Evolutionary conservation across 2,797 vertebrate genomes (phyloP), one percentile per base, ranked within the genome.

Genomic region (Semotilus atromaculatus): DNA sequence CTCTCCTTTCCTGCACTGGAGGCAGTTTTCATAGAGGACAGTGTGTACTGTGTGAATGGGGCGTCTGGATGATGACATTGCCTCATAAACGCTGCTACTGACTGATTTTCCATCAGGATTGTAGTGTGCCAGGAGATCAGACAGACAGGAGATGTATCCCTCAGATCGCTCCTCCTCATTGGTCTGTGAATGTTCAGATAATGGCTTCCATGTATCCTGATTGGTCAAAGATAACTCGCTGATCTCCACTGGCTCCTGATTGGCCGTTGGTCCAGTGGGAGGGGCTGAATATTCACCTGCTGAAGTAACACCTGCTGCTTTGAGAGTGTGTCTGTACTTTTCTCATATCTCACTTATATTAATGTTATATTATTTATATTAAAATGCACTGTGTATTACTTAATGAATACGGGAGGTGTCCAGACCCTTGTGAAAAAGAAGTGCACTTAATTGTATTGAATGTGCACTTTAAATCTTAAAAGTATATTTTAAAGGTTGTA

Each of bases 1-100:
- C 18, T 91, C 90, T 21, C 87, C 88, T 60, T 18, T 89, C 45
- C 84, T 88, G 85, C 94, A 95, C 85, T 92, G 94, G 1, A 90
- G 70, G 58, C 94, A 95, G 86, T 93, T 95, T 84, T 95, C 95
- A 66, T 95, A 95, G 62, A 94, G 4, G 58, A 45, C 31, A 26
- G 31, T 66, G 83, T 82, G 88, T 80, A 53, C 11, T 78, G 76
- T 70, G 66, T 1, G 85, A 64, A n/a, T 21, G 2, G 16, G 36
- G 14, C 18, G 36, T 58, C 72, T 62, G 3, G 48, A 21, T 67
- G 19, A 23, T 85, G 90, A 91, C 94, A 94, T 95, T 0, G 91
- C 88, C 89, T 93, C 93, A 18, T 94, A 95, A 60, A 90, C 14
- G 4, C 60, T 78, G 40, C 62, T 34, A 36, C 31, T 67, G 26